phyloP scores from a whole-genome alignment of 2,797 vertebrate species.

The Gallinago nigripennis region DNA sequence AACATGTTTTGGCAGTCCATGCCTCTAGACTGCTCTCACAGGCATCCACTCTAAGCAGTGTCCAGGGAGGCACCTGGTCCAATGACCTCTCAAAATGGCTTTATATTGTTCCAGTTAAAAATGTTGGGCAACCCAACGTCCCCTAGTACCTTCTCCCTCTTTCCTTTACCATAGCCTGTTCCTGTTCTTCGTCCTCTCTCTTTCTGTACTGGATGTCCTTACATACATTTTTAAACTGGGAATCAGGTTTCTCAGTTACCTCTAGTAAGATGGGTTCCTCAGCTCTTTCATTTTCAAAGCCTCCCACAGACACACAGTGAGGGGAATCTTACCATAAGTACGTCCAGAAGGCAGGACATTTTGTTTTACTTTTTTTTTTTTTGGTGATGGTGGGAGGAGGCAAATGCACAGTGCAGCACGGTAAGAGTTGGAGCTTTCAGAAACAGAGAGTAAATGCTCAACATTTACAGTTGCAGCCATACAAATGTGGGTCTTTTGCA shows the following conservation, averaged over 20 bases:
- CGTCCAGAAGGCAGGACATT: background rate
- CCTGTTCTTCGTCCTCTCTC: background rate
- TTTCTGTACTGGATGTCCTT: background rate
- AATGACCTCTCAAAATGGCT: background rate
- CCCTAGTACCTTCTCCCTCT: background rate
- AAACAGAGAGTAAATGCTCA: background rate
- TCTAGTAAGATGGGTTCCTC: background rate
- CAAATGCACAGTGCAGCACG: background rate
- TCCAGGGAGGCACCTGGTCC: background rate
- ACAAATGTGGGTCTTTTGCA: background rate
- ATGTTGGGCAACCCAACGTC: background rate
- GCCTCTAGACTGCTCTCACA: background rate
- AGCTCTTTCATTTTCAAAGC: background rate
- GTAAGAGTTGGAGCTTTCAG: background rate
- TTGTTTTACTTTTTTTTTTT: background rate
- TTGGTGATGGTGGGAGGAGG: background rate
- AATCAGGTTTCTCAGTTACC: background rate
- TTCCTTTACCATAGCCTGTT: background rate
- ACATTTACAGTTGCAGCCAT: background rate
- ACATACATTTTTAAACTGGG: background rate
- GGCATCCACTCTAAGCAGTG: background rate
- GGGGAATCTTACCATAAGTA: background rate
- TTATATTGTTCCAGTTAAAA: background rate
- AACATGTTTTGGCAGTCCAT: background rate
- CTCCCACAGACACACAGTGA: background rate